Percentiles rank a stretch among this genome's conserved stretches.
These are phyloP conservation scores for Clytia hemisphaerica DNA, from an alignment of 30 jellyfish, hydroid and myxozoan species.

Conservation along the genomic window DNA sequence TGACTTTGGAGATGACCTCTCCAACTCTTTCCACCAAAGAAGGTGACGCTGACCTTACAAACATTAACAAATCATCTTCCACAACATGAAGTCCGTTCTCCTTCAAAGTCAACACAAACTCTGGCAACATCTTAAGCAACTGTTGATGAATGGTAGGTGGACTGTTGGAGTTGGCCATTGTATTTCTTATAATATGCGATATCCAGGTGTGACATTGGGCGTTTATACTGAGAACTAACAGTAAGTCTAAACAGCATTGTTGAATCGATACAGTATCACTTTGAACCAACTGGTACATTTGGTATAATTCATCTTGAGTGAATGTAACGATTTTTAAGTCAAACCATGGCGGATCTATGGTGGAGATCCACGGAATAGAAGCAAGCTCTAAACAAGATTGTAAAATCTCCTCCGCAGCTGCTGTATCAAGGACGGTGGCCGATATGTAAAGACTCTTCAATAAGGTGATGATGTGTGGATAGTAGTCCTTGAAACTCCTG, in stretches of 20 bases:
- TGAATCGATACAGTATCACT: too few species aligned
- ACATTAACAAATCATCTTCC: too few species aligned
- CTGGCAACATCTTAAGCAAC: constrained; percentile 19
- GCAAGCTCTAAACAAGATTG: constrained; percentile 36
- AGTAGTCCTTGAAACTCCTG: too few species aligned
- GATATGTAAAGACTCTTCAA: background rate
- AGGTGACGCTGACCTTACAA: too few species aligned
- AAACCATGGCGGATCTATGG: constrained; percentile 96
- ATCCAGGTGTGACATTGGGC: too few species aligned
- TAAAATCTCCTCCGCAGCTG: background rate
- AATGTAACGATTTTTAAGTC: constrained; percentile 56
- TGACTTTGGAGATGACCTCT: too few species aligned
- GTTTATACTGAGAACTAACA: too few species aligned
- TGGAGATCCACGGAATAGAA: constrained; percentile 74
- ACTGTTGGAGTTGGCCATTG: constrained; percentile 36
- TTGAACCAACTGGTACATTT: background rate
- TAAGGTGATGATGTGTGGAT: background rate
- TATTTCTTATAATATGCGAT: constrained; percentile 21
- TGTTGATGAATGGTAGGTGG: too few species aligned
- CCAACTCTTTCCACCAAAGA: too few species aligned
- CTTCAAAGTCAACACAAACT: too few species aligned
- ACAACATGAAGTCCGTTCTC: too few species aligned
- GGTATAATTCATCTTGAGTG: constrained; percentile 19
- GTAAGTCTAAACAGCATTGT: constrained; percentile 6
- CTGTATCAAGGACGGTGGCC: background rate